Conservation (phyloP, 2,888 invertebrate genomes). For the Drosophila neonasuta region DNA sequence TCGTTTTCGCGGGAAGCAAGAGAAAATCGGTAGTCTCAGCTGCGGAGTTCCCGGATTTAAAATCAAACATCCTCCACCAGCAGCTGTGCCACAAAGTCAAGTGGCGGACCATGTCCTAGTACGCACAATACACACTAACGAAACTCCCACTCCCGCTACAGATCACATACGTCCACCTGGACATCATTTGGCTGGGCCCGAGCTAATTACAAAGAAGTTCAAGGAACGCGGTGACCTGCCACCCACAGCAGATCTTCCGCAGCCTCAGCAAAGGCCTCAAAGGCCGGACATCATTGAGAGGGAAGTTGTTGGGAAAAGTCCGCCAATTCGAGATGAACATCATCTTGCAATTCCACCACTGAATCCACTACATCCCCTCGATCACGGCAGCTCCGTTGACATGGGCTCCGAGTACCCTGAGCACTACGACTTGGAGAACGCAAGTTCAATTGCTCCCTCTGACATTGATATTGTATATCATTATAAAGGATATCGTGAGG, state of each 20-base stretch:
- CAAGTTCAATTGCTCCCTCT: slow-evolving; percentile 98
- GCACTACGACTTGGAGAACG: slow-evolving; percentile 98
- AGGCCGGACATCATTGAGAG: slow-evolving; percentile 96
- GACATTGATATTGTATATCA: slow-evolving; percentile 98
- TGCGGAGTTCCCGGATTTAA: slow-evolving; percentile 88
- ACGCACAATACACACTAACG: slow-evolving; percentile 87
- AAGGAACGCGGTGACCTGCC: slow-evolving; percentile 91
- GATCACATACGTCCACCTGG: slow-evolving; percentile 48
- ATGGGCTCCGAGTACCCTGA: slow-evolving; percentile 92
- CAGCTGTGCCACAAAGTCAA: slow-evolving; percentile 86
- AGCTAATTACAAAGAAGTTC: slow-evolving; percentile 93
- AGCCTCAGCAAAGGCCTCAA: slow-evolving; percentile 88
- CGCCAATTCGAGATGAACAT: slow-evolving; percentile 90
- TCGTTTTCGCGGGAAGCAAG: slow-evolving; percentile 92
- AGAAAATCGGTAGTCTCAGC: slow-evolving; percentile 88
- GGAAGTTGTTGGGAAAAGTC: slow-evolving; percentile 92
- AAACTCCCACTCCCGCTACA: slow-evolving; percentile 79
- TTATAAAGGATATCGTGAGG: slow-evolving; percentile 96
- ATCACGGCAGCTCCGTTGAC: slow-evolving; percentile 88
- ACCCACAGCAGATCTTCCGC: slow-evolving; percentile 85
- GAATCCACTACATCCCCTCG: slow-evolving; percentile 89
- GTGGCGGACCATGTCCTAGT: slow-evolving; percentile 86
- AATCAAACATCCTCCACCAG: slow-evolving; percentile 89
- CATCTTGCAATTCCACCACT: slow-evolving; percentile 90
- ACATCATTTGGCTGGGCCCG: slow-evolving; percentile 91